These are phyloP conservation scores for Psilopogon haemacephalus DNA, from an alignment of 2,113 vertebrate genomes.

Conservation along the genomic window DNA sequence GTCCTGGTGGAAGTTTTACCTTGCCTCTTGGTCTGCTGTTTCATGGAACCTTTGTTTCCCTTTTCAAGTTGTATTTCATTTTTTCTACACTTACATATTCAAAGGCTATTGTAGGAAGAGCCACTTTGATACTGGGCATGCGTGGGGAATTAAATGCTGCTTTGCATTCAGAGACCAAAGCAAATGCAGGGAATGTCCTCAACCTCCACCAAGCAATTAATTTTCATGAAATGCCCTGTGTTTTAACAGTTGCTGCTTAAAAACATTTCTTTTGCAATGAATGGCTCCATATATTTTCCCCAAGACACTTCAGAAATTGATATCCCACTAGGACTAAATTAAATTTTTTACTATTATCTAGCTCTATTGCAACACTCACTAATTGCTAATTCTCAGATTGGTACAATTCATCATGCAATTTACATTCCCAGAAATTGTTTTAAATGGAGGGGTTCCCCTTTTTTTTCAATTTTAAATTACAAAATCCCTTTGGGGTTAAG, in stretches of 20 bases:
- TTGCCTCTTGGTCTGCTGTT: background rate
- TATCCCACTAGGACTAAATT: constrained; percentile 40
- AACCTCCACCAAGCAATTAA: constrained; percentile 25
- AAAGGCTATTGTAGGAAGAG: background rate
- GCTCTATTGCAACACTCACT: constrained; percentile 17
- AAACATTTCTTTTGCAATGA: constrained; percentile 56
- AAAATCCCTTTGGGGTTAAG: background rate
- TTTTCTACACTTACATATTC: background rate
- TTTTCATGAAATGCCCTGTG: constrained; percentile 33
- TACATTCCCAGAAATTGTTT: constrained; percentile 22
- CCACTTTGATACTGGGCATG: background rate
- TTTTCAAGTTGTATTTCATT: background rate
- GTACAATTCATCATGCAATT: constrained; percentile 32
- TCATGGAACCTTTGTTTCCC: background rate
- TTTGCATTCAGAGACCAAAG: constrained; percentile 7
- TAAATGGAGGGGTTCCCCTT: background rate
- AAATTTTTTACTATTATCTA: constrained; percentile 54
- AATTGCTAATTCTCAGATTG: constrained; percentile 42
- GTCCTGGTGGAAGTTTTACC: background rate
- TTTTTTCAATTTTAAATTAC: background rate
- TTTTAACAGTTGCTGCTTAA: constrained; percentile 55
- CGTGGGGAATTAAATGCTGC: background rate
- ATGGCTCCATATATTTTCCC: constrained; percentile 48
- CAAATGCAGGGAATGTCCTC: background rate
- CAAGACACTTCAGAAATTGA: constrained; percentile 43